Base-by-base conservation (phyloP, 2,797 vertebrate species). In the Chaetophractus vellerosus region DNA sequence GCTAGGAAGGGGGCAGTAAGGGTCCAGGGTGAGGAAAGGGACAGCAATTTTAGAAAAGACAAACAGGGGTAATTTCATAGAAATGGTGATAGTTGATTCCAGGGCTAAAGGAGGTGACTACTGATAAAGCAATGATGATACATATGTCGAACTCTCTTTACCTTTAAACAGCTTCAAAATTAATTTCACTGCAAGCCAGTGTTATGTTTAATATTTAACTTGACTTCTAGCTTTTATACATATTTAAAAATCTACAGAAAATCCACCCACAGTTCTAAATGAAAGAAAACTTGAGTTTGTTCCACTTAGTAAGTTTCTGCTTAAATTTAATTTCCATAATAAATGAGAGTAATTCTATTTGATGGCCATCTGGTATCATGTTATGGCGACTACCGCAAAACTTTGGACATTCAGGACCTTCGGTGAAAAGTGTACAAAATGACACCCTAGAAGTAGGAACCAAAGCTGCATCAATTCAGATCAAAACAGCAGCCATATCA, bases 251-350 rank as follows among this genome's bases (percentile, higher is more conserved):
- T 23, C 26, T 71, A 55, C 28, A 74, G 52, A 61, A 91, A 78
- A 79, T 78, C 4, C 12, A 24, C 6, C 7, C 28, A 36, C 0
- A 31, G 3, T 3, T 84, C 2, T 80, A 87, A 86, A 86, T 57
- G 23, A 76, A 2, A 59, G 57, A 79, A 93, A 89, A 72, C 2
- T 10, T 80, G 1, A 14, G 3, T 66, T 91, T 74, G 68, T 78
- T 95, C 4, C 41, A 9, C 24, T 80, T 48, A n/a, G 33, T 59
- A 78, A 1, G 1, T 11, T 72, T 81, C 16, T 36, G 7, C 3
- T 72, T 45, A 89, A 36, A 52, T 74, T 88, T 88, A 84, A 61
- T 84, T 94, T 72, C 48, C 21, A 8, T 48, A 89, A 88, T 59
- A 79, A 38, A 75, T 33, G 6, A 87, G 16, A 82, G 2, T 12